Conservation (phyloP, 35 echinoderm and acorn worm genomes). For the Apostichopus japonicus region DNA sequence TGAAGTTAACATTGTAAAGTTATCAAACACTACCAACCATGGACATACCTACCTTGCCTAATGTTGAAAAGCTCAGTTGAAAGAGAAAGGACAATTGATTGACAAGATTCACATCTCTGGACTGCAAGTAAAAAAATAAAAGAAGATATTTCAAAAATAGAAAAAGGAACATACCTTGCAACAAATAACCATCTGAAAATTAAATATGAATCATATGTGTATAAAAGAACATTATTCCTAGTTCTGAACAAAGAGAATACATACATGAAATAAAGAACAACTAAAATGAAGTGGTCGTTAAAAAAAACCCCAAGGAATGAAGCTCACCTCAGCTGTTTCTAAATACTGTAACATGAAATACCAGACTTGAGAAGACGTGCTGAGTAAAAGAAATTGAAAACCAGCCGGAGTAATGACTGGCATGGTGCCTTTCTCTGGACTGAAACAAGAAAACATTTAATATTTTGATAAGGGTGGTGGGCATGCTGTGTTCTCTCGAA, state of each 20-base stretch:
- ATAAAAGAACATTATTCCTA: no score
- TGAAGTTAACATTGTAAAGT: no score
- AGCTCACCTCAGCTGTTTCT: constrained; percentile 87
- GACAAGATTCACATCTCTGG: constrained; percentile 81
- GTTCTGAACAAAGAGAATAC: no score
- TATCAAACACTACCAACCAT: no score
- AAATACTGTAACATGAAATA: constrained; percentile 98
- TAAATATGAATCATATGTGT: not conserved
- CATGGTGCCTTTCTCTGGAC: constrained; percentile 63
- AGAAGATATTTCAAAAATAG: not conserved
- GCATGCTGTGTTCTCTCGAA: no score
- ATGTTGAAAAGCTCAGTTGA: constrained; percentile 97
- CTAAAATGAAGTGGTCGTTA: no score
- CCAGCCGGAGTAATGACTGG: constrained; percentile 89
- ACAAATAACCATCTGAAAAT: not conserved
- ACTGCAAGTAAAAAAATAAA: constrained; percentile 61
- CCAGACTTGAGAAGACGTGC: constrained; percentile 95
- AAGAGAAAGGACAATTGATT: constrained; percentile 92
- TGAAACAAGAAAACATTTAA: not conserved
- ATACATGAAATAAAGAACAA: no score
- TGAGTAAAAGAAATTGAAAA: constrained; percentile 94
- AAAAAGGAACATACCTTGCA: not conserved
- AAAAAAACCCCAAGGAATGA: not conserved
- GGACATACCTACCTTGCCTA: constrained; percentile 81
- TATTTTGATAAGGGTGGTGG: no score